Evolutionary conservation across 2,113 vertebrate genomes (phyloP).

Genomic region (Peromyscus maniculatus): DNA sequence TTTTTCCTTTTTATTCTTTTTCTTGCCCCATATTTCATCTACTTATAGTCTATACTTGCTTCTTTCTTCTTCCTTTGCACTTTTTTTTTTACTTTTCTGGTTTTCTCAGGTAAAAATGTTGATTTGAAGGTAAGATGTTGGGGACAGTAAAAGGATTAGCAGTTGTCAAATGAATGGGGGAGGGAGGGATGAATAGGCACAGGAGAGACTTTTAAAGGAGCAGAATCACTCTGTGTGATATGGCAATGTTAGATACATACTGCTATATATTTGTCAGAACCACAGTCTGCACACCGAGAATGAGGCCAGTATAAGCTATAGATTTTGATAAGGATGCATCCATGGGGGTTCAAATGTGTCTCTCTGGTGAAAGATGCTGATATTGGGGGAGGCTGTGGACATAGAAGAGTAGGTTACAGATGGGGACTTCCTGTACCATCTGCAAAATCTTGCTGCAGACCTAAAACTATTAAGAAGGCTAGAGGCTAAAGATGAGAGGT

Average conservation of each 20-base stretch:
- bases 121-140: neutral
- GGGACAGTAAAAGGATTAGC: neutral
- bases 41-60: neutral
- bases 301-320: neutral
- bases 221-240: neutral
- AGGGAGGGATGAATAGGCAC: neutral
- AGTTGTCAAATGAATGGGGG: neutral
- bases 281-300: neutral
- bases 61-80: neutral
- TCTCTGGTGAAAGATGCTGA: neutral
- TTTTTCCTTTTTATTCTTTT: neutral
- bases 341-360: neutral
- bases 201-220: neutral
- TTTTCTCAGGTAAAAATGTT: constrained; percentile 32
- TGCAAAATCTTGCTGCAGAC: neutral
- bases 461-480: neutral
- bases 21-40: neutral
- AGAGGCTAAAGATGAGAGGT: neutral
- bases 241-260: neutral
- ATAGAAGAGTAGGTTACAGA: neutral
- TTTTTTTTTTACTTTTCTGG: neutral
- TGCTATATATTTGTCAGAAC: neutral
- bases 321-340: neutral
- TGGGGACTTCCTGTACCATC: neutral
- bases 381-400: neutral